Evolutionary conservation across 2,797 vertebrate species (phyloP), one percentile per base, ranked within the genome.

Genomic region (Gastrophryne carolinensis): DNA sequence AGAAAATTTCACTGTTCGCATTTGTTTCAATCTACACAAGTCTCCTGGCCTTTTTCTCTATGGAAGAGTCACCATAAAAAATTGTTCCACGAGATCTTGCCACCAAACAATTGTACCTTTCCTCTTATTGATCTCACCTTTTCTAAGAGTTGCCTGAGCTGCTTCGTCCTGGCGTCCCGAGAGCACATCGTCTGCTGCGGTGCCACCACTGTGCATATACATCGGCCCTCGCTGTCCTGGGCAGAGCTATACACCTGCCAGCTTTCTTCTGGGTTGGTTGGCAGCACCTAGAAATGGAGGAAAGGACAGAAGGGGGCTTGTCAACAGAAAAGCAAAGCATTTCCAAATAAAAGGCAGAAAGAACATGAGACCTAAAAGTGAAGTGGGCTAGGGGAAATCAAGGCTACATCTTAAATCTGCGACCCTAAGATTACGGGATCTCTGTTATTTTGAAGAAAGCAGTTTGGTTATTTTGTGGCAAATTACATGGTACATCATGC

Each of bases 191-290:
- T 95, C 91, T 98, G 96, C 84, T 98, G 97, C 19, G 98, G 98
- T n/a, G 98, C 97, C 75, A 99, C 97, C 89, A 99, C 97, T 1
- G 96, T 99, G 88, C 97, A 99, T 89, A 99, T 96, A 84, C 98
- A 99, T 85, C 96, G 91, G 64, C 98, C 98, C 87, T 99, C 98
- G 5, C 96, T 98, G 87, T 99, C 98, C 86, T 98, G 96, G 85
- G 97, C 98, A 26, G 97, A 99, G 88, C 98, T 99, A 90, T 98
- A 99, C 72, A 99, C 98, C 91, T 99, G 97, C 98, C 98, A 99
- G 83, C 96, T 96, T 82, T 99, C 98, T 88, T 98, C 96, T 21
- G 95, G 95, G 88, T 96, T 97, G 82, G 95, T 94, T 79, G 95
- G 95, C 91, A 98, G 86, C 86, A 98, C 97, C 96, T 98, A 85